phyloP scores from a whole-genome alignment of 2,797 vertebrate species.

The Onychomys arenicola region DNA sequence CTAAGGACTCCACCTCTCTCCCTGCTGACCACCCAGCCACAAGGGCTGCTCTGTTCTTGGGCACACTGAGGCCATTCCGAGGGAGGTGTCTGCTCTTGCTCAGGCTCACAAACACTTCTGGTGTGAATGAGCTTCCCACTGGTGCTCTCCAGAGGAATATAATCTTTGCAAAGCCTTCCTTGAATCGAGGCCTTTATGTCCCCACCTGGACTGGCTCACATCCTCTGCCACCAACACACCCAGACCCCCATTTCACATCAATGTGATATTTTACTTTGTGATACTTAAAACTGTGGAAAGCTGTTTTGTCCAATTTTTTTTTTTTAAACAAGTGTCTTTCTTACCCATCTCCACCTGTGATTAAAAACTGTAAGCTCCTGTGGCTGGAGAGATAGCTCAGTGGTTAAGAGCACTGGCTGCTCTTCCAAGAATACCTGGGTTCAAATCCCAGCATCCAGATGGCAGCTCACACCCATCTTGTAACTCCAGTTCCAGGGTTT shows the following conservation, averaged over 20 bases:
- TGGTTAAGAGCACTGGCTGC: background rate
- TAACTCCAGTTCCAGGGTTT: background rate
- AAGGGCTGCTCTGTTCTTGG: background rate
- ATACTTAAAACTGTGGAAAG: background rate
- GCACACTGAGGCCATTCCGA: background rate
- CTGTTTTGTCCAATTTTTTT: background rate
- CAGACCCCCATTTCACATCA: background rate
- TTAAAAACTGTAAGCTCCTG: background rate
- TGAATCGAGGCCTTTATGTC: background rate
- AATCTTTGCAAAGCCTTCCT: background rate
- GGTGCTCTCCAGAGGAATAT: background rate
- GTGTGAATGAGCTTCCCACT: background rate
- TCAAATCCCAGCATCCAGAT: background rate
- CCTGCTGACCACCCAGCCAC: background rate
- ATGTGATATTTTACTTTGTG: background rate
- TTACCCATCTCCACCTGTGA: background rate
- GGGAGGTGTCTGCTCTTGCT: background rate
- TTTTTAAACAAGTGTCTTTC: background rate
- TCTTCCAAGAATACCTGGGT: background rate
- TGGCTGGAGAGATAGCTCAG: background rate
- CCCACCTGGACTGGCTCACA: background rate
- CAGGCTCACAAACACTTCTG: background rate
- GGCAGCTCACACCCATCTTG: background rate
- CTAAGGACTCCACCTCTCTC: rapidly evolving
- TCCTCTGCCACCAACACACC: rapidly evolving